Evolutionary conservation across 2,797 vertebrate genomes (phyloP), one percentile per base, ranked within the genome.

Genomic region (Microchirus variegatus): DNA sequence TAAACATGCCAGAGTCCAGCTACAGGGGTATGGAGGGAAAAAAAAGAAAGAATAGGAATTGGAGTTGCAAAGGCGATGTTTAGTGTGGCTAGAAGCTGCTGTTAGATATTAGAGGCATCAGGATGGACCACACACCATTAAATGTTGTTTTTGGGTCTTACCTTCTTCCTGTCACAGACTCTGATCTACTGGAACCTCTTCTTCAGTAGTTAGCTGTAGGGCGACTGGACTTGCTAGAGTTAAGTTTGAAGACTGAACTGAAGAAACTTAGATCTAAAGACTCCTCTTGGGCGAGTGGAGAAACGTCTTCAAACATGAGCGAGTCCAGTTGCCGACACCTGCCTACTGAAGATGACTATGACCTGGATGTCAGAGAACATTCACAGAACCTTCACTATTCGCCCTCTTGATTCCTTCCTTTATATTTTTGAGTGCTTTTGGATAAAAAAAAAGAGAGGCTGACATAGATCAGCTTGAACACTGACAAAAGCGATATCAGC

Each of bases 401-500:
- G 42, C 55, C 56, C 18, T 17, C 14, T 10, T 53, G 54, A 63
- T 72, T 59, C 13, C 42, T 59, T 63, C 44, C 38, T 54, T 37
- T 54, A 44, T 41, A n/a, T 0, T 6, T 66, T 70, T 61, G 54
- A 48, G 52, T 56, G 35, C 59, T 40, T 71, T 10, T 74, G n/a
- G 13, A 49, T 55, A 53, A 70, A 73, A 17, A 65, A 74, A 50
- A 26, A 16, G 56, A 53, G 68, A 71, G n/a, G 18, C 53, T 67
- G 49, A 70, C 63, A 72, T 58, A 67, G 49, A 70, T 67, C 76
- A 71, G 60, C 40, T 41, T 59, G 68, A 37, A 67, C 60, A 74
- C 75, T 68, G 85, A 82, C 77, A 69, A 67, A 37, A 38, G 52
- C 53, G 67, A 78, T 74, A 66, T 81, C 54, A 53, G 51, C 52